Evolutionary conservation across 1,140 invertebrate genomes (phyloP).

Genomic region (Hormaphis cornu): DNA sequence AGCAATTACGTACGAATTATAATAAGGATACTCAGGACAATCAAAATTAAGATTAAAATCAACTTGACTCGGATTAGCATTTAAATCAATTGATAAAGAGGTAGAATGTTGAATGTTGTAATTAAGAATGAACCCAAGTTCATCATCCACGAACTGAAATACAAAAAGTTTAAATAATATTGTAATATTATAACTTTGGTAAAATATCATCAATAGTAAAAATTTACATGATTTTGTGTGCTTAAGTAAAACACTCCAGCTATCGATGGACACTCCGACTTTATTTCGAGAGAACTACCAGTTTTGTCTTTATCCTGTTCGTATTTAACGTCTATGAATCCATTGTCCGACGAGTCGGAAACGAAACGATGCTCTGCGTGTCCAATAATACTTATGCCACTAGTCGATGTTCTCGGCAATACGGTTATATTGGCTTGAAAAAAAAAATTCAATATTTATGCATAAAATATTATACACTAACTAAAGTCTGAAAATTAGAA

Average conservation of each 20-base stretch:
- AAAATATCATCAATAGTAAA: neutral
- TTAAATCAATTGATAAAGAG: neutral
- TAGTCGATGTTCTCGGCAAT: neutral
- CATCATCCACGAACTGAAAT: neutral
- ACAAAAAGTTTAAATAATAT: neutral
- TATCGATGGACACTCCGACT: neutral
- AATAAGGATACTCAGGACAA: neutral
- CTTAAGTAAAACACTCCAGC: neutral
- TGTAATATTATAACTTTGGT: neutral
- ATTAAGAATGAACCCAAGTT: neutral
- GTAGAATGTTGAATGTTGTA: neutral
- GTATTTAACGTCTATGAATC: neutral
- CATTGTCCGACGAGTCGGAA: neutral
- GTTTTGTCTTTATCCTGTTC: neutral
- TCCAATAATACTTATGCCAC: neutral
- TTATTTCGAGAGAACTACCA: neutral
- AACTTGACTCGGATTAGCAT: neutral
- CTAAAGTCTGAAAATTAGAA: no score
- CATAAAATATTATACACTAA: neutral
- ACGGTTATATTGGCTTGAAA: neutral
- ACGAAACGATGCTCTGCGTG: neutral
- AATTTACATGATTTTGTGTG: neutral
- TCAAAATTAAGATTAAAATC: neutral
- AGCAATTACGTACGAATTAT: neutral
- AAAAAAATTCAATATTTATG: neutral